Evolutionary conservation across 2,888 invertebrate genomes (phyloP), one percentile per base, ranked within the genome.

Genomic region (Ichneumoninae sp.): DNA sequence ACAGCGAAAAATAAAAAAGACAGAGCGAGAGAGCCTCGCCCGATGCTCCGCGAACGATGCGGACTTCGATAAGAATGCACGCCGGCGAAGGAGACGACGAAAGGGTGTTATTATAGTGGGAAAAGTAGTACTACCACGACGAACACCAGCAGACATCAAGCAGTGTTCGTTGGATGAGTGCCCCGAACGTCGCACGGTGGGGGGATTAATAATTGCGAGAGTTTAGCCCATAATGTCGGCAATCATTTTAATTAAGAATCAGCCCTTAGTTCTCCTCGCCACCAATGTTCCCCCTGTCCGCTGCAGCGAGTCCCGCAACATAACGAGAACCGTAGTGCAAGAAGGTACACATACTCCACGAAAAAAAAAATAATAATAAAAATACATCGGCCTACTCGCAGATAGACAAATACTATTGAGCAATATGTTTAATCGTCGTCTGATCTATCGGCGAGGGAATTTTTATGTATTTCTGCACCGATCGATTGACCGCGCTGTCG

Each of bases 161-260:
- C 89, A 88, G 87, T 88, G 88, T 89, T 90, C 89, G 88, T 33
- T 60, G 78, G 65, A 33, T 22, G 60, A 66, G 66, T 47, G 71
- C 40, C 22, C 52, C 52, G 74, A 36, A 54, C 6, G 13, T 1
- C 3, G 22, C 19, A 81, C 86, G 86, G 89, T 89, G 87, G 87
- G 88, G 44, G 86, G 88, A 88, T 89, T 90, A 89, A 90, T 91
- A 91, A 92, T 92, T 91, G 91, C 91, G 85, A 91, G 91, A 91
- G 91, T 91, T 91, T 91, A 91, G 88, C 90, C 75, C 87, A 88
- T 91, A 92, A 92, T 91, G 91, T 88, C 88, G 88, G 92, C 90
- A 92, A 92, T 92, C 91, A 92, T 91, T 92, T 91, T 91, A 92
- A 92, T 92, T 92, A 91, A 91, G 90, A 91, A 91, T 89, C 87